Evolutionary conservation across 1,140 invertebrate genomes (phyloP), one percentile per base, ranked within the genome.

Genomic region (Cydia strobilella): DNA sequence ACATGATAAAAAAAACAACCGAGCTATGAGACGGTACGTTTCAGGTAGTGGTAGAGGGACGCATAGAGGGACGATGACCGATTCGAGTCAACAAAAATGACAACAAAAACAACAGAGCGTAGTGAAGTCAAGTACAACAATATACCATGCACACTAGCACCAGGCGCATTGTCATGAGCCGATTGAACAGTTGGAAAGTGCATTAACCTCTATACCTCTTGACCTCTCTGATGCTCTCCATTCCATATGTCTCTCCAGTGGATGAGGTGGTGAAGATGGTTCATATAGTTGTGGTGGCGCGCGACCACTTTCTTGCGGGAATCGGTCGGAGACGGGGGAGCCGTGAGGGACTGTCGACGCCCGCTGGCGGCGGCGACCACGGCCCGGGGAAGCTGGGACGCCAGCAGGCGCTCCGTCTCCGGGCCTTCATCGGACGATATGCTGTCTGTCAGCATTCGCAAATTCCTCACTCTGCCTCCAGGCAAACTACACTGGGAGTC

Each of bases 201-300:
- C 25, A 66, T 39, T 35, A 45, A 63, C 54, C 76, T 81, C 77
- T 81, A 71, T 93, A 93, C 92, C 93, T 93, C 93, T 72, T 93
- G 83, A 73, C 85, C 76, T 86, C 86, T 93, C 72, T 91, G 84
- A 65, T 86, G 86, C 77, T 92, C 91, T 71, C 90, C 91, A 76
- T 84, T 84, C 90, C 90, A 91, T 66, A 89, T 91, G 77, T 92
- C 90, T 75, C 87, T 85, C 93, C 93, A 93, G 75, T 90, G 86
- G 54, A 93, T 91, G 65, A 93, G 82, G 63, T 93, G 91, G 42
- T 93, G 93, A 74, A 93, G 82, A 74, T 93, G 91, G 76, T 91
- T 93, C 79, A 87, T 89, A 75, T 93, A 93, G 76, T 90, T 87
- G 74, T 92, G 88, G 62, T 90, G 90, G 5, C 87, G 85, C 69